Base-by-base conservation (phyloP, 2,113 vertebrate species). In the Amphilophus citrinellus region DNA sequence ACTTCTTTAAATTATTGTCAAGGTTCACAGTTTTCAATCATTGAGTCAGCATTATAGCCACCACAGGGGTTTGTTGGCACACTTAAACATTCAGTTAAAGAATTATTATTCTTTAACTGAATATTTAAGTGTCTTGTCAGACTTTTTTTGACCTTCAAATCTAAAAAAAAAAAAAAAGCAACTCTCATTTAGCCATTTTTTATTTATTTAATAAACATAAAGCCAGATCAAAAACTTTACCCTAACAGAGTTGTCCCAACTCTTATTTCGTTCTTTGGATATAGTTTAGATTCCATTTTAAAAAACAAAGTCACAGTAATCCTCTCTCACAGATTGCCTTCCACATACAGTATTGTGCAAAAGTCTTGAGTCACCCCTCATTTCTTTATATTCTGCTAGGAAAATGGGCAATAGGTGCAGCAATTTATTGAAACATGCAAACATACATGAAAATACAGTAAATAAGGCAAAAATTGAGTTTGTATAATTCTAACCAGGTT, bases 1-100 rank as follows among this genome's bases (percentile, higher is more conserved):
- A 66, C 60, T 87, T 91, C 77, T 86, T 66, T 60, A 75, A 91
- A 81, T 88, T 80, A 58, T 24, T 88, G 84, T 84, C 82, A 89
- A 35, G 39, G 14, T 11, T 61, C 47, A 32, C 68, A 76, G 30
- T 75, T 88, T 82, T 79, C 8, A 37, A 17, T 30, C 7, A 65
- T 42, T 58, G 76, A 63, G 18, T 87, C 44, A 61, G 14, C 5
- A 62, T 77, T 61, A 39, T 60, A 78, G 15, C 75, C 59, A n/a
- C 44, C 56, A 47, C 24, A 24, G 50, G 27, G 6, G 18, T 60
- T 61, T 32, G 11, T 61, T 47, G 4, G 3, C 24, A 4, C 58
- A 57, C 27, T 42, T 27, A 30, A 22, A 22, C 17, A 35, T 61
- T 73, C n/a, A 75, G 18, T 56, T 66, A 66, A 37, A 0, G 0